Evolutionary conservation across 2,888 invertebrate species (phyloP), one percentile per base, ranked within the genome.

Genomic region (Cephus nigrinus): DNA sequence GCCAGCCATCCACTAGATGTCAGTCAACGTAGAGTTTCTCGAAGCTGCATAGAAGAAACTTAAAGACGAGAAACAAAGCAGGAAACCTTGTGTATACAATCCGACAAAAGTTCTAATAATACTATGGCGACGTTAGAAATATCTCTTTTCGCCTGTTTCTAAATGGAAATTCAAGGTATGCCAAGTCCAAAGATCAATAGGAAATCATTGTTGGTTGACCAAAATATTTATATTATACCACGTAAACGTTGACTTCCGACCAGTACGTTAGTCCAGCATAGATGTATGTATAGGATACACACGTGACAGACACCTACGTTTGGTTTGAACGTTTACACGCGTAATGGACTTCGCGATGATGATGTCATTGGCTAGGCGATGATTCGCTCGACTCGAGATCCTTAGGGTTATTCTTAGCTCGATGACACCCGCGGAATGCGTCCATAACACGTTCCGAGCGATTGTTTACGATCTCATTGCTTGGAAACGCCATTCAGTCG

Each of bases 341-440:
- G 23, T 55, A 23, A 55, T 55, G 55, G 55, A 55, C 55, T 23
- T 55, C 55, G 23, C 55, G 55, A 55, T 55, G 55, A 81, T 76
- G 80, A 85, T 80, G 80, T 80, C 80, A 83, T 75, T 76, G 76
- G 76, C 40, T 76, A 83, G 82, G 79, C 80, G 78, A 80, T 78
- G 80, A 84, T 83, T 84, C 80, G 79, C 81, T 79, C 80, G 76
- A 75, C 31, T 30, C 81, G 79, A 78, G 79, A 82, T 81, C 80
- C 78, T 82, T 75, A 76, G 76, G 80, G 77, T 82, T 87, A 85
- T 85, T 87, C 82, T 80, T 79, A 79, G 83, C 82, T 76, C 78
- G 84, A 85, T 87, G 85, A 87, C 84, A 84, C 80, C 79, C 75
- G 77, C 76, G 83, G 83, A 84, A 87, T 86, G 82, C 80, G 73